Evolutionary conservation across 2,888 invertebrate genomes (phyloP).

Genomic region (Coleophora flavipennella): DNA sequence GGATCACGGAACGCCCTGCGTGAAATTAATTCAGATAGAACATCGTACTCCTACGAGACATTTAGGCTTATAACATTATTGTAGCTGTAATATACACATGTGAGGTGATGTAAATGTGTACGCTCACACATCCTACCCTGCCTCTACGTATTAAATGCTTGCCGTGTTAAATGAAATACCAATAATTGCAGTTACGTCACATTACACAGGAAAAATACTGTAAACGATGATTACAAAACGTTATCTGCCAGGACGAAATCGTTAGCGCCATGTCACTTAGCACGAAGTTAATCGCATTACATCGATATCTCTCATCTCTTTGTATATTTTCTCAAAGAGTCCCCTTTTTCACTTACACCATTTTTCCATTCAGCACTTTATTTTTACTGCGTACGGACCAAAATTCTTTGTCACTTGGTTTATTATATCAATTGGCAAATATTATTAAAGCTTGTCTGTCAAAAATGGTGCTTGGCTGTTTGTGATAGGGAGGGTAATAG

Average conservation of each 20-base stretch:
- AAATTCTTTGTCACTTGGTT: slow-evolving; percentile 15
- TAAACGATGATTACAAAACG: slow-evolving; percentile 18
- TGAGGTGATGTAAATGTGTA: too few species aligned
- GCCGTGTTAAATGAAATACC: too few species aligned
- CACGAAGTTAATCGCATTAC: slow-evolving; percentile 61
- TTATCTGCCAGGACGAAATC: slow-evolving; percentile 37
- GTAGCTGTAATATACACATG: too few species aligned
- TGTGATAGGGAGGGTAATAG: slow-evolving; percentile 18
- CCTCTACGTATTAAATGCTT: too few species aligned
- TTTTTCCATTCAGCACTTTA: slow-evolving; percentile 21
- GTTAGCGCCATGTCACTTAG: slow-evolving; percentile 64
- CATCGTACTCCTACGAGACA: background rate
- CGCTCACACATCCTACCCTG: too few species aligned
- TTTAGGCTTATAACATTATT: background rate
- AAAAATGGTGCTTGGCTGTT: slow-evolving; percentile 28
- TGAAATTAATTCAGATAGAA: slow-evolving; percentile 28
- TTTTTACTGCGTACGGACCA: slow-evolving; percentile 18
- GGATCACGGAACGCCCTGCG: slow-evolving; percentile 13
- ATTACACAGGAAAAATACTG: slow-evolving; percentile 6
- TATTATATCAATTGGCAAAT: slow-evolving; percentile 50
- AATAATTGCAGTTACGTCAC: background rate
- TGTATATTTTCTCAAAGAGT: slow-evolving; percentile 41
- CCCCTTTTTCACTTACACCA: slow-evolving; percentile 14
- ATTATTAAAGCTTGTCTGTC: slow-evolving; percentile 44
- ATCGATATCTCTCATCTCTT: slow-evolving; percentile 58